phyloP scores from a whole-genome alignment of 1,140 invertebrate genomes.

The Mamestra configurata region DNA sequence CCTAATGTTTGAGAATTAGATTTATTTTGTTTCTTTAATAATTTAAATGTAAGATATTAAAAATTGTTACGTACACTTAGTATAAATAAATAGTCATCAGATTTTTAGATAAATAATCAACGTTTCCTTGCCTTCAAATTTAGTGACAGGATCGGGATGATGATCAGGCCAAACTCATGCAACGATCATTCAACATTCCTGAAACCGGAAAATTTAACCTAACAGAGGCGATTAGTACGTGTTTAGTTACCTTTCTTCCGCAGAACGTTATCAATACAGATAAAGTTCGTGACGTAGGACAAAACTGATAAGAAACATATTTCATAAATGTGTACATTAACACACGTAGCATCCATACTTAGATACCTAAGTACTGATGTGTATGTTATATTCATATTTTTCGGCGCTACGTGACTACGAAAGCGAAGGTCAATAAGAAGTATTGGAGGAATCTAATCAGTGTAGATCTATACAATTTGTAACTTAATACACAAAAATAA shows the following conservation, averaged over 20 bases:
- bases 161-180: not conserved
- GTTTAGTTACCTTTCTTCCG: conserved; percentile 67
- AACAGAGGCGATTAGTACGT: conserved; percentile 69
- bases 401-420: conserved; percentile 52
- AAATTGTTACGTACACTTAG: too few species aligned
- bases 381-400: conserved; percentile 36
- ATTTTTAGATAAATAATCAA: too few species aligned
- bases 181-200: not conserved
- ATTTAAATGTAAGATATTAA: too few species aligned
- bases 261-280: conserved; percentile 78
- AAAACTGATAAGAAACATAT: conserved; percentile 71
- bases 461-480: conserved; percentile 18
- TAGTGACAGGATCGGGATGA: too few species aligned
- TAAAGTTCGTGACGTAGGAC: conserved; percentile 73
- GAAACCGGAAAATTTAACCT: conserved; percentile 54
- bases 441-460: conserved; percentile 48
- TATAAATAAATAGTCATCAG: too few species aligned
- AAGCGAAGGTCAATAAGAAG: conserved; percentile 26
- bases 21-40: too few species aligned
- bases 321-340: conserved; percentile 66
- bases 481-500: conserved; percentile 19
- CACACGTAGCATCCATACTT: conserved; percentile 72
- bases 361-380: conserved; percentile 50
- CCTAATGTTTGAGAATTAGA: too few species aligned
- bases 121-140: too few species aligned